These are phyloP conservation scores for Eueremaeus valkanovi DNA, from an alignment of 2,888 invertebrate genomes.

Conservation along the genomic window DNA sequence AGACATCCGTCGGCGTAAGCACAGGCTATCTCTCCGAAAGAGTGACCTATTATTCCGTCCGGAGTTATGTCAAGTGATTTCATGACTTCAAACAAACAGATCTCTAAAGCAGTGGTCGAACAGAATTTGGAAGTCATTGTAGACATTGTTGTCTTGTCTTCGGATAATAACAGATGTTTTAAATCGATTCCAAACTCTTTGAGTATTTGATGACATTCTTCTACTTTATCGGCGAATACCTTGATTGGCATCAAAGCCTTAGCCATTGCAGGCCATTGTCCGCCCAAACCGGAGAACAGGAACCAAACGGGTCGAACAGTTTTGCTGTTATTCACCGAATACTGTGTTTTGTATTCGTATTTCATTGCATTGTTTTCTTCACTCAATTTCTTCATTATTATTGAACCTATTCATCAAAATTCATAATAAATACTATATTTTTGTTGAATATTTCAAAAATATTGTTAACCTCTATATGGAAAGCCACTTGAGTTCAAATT, in stretches of 20 bases:
- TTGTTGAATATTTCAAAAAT: no score
- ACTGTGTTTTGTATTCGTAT: not conserved
- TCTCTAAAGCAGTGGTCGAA: slow-evolving; percentile 55
- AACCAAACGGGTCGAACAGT: slow-evolving; percentile 53
- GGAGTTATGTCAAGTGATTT: slow-evolving; percentile 53
- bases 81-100: slow-evolving; percentile 48
- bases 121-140: slow-evolving; percentile 71
- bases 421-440: no score
- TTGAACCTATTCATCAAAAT: no score
- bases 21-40: slow-evolving; percentile 58
- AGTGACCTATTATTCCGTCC: slow-evolving; percentile 57
- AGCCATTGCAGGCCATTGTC: slow-evolving; percentile 27
- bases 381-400: not conserved
- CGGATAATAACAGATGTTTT: slow-evolving; percentile 87
- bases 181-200: slow-evolving; percentile 69
- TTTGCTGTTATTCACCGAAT: not conserved
- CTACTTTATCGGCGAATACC: slow-evolving; percentile 62
- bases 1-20: no score
- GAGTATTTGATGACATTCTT: slow-evolving; percentile 19
- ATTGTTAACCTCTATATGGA: slow-evolving; percentile 58
- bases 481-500: slow-evolving; percentile 10
- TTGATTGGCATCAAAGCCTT: slow-evolving; percentile 29
- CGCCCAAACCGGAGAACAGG: slow-evolving; percentile 66
- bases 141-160: slow-evolving; percentile 84
- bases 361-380: not conserved